These are phyloP conservation scores for Opisthocomus hoazin DNA, from an alignment of 2,113 vertebrate species.

Conservation along the genomic window DNA sequence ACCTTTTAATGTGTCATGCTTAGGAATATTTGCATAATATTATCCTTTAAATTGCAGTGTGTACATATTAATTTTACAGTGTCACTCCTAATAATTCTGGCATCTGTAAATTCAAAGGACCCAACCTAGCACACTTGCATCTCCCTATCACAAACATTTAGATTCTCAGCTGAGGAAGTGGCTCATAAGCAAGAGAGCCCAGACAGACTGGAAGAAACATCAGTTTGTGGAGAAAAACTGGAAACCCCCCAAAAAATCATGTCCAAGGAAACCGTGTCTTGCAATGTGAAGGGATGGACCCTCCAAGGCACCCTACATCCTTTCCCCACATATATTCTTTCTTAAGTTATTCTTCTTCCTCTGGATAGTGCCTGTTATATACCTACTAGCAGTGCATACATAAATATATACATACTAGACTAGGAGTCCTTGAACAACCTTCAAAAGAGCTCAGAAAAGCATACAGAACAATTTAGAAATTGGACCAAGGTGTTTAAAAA, in stretches of 20 bases:
- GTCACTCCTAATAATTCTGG: not conserved
- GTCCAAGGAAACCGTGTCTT: not conserved
- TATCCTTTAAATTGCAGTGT: conserved; percentile 14
- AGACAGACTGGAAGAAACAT: not conserved
- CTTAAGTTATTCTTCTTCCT: not conserved
- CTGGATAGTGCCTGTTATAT: not conserved
- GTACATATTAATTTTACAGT: conserved; percentile 10
- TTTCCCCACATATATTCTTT: not conserved
- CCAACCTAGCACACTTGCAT: not conserved
- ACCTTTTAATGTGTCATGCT: not conserved
- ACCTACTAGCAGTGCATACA: not conserved
- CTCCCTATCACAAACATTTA: not conserved
- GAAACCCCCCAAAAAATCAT: not conserved
- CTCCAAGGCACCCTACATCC: not conserved
- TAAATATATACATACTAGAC: not conserved
- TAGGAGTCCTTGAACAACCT: not conserved
- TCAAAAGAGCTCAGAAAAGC: not conserved
- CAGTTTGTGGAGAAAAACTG: not conserved
- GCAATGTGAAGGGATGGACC: not conserved
- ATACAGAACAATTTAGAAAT: not conserved
- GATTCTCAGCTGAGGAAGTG: not conserved
- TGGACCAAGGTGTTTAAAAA: not conserved
- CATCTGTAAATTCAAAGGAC: not conserved
- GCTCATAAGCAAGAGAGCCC: not conserved
- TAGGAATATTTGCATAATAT: conserved; percentile 49